Conservation (phyloP, 2,797 vertebrate species). For the Sciurus carolinensis region DNA sequence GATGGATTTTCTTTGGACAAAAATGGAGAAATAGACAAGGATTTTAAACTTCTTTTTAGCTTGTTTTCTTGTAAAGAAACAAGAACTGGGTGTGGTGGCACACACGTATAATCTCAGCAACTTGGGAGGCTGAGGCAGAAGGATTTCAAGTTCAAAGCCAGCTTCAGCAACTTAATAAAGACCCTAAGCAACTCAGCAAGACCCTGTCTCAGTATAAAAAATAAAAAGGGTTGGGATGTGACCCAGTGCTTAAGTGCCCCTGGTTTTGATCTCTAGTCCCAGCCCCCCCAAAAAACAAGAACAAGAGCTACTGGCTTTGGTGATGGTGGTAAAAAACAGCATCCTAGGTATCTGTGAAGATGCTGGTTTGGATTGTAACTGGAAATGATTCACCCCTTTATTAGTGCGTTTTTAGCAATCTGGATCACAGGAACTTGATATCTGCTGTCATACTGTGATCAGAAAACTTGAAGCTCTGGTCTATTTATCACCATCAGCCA, state of each 20-base stretch:
- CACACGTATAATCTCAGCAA: no score
- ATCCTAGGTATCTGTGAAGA: background rate
- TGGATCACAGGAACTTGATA: background rate
- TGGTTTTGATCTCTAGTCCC: no score
- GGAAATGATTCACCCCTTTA: background rate
- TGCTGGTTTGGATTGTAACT: background rate
- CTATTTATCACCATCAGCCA: background rate
- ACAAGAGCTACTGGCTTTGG: background rate
- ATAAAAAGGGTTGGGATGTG: no score
- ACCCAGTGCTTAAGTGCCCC: no score
- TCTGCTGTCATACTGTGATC: background rate
- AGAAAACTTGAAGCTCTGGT: background rate
- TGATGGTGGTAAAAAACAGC: background rate
- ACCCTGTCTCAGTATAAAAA: no score
- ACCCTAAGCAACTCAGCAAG: no score
- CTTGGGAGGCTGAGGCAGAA: no score
- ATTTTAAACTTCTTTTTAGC: constrained; percentile 26
- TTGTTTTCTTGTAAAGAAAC: constrained; percentile 32
- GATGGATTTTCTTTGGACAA: constrained; percentile 7
- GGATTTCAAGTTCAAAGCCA: no score
- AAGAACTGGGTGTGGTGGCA: background rate
- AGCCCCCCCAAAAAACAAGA: no score
- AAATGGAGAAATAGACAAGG: background rate
- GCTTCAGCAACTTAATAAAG: no score
- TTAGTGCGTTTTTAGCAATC: background rate